Conservation (phyloP, 2,888 invertebrate species). For the Hirtodrosophila alboralis region DNA sequence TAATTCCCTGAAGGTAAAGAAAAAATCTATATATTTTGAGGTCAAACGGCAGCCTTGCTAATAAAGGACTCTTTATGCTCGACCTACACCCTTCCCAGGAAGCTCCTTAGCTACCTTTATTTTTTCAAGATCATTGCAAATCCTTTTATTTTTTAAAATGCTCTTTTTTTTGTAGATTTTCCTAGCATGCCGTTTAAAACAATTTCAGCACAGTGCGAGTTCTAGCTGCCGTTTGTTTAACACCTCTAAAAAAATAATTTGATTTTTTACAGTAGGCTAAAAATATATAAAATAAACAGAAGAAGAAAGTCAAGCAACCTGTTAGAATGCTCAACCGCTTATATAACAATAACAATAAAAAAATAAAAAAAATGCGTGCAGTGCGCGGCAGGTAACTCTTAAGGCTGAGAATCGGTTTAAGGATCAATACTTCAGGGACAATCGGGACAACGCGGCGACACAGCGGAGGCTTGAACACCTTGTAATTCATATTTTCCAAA, state of each 20-base stretch:
- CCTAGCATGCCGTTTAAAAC: constrained; percentile 16
- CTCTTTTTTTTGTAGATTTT: constrained; percentile 1
- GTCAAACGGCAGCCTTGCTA: constrained; percentile 20
- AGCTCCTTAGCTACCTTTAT: constrained; percentile 29
- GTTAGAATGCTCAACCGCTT: constrained; percentile 49
- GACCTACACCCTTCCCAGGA: constrained; percentile 1
- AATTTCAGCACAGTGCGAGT: constrained; percentile 62
- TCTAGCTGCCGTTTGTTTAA: constrained; percentile 75
- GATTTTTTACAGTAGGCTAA: constrained; percentile 54
- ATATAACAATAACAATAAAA: no score
- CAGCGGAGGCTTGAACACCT: constrained; percentile 54
- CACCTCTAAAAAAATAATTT: constrained; percentile 58
- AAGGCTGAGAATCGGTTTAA: constrained; percentile 4
- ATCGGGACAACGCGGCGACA: constrained; percentile 42
- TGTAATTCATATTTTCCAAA: constrained; percentile 79
- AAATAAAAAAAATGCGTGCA: constrained; percentile 38
- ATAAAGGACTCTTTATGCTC: constrained; percentile 14
- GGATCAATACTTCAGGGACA: constrained; percentile 33
- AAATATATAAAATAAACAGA: no score
- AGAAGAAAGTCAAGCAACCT: constrained; percentile 38
- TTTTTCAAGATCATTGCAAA: constrained; percentile 3
- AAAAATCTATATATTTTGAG: constrained; percentile 1
- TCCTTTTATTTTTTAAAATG: constrained; percentile 1
- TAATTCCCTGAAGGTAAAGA: not conserved
- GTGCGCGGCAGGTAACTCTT: constrained; percentile 63